Percentiles rank a stretch among this genome's conserved stretches.
Evolutionary conservation across 2,888 invertebrate genomes (phyloP).

Genomic region (Caenorhabditis angaria): DNA sequence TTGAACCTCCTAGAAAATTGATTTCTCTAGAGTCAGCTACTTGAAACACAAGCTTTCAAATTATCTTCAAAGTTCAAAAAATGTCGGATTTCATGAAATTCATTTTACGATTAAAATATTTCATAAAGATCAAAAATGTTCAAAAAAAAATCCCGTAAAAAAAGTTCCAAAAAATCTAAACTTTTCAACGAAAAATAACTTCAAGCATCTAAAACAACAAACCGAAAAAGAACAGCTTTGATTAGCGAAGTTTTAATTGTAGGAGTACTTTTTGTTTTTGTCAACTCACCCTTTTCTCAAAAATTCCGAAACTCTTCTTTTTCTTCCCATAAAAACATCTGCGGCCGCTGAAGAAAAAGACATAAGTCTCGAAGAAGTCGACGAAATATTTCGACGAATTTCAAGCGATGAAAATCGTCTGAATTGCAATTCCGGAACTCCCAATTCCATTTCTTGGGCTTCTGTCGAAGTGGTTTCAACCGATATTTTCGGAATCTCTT

Average conservation of each 20-base stretch:
- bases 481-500: not conserved
- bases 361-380: not conserved
- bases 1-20: too few relatives aligned
- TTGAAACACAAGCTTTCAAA: too few relatives aligned
- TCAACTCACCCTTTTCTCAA: conserved; percentile 3
- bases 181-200: conserved; percentile 20
- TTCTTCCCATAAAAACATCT: conserved; percentile 1
- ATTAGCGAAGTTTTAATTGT: too few relatives aligned
- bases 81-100: too few relatives aligned
- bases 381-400: not conserved
- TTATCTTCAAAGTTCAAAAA: too few relatives aligned
- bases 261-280: not conserved
- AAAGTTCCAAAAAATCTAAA: not conserved
- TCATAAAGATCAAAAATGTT: too few relatives aligned
- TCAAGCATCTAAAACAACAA: not conserved
- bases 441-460: not conserved
- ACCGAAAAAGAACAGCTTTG: not conserved
- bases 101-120: too few relatives aligned
- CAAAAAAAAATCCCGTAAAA: conserved; percentile 74
- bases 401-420: not conserved
- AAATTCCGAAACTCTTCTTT: conserved; percentile 6
- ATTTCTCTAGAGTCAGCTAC: too few relatives aligned
- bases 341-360: not conserved
- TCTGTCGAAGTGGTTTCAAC: not conserved
- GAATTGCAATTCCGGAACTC: not conserved